Evolutionary conservation across 2,888 invertebrate genomes (phyloP), one percentile per base, ranked within the genome.

Genomic region (Dinocampus coccinellae): DNA sequence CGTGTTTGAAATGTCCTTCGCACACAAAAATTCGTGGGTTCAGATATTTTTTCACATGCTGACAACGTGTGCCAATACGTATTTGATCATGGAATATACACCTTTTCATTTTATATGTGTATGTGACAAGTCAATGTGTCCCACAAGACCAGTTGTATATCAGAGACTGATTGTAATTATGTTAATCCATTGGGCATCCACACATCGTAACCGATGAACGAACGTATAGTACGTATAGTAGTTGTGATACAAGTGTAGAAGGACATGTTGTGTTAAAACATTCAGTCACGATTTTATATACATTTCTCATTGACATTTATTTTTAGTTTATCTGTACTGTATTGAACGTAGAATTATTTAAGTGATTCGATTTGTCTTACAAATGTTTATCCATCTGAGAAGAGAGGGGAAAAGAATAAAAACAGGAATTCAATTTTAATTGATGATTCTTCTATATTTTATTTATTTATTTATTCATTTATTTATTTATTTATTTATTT

Each of bases 81-180:
- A 57, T 70, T 24, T 64, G 69, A 70, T 70, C 63, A 70, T 34
- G n/a, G n/a, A 70, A 7, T 39, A 70, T 58, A 33, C 62, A 69
- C 69, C 33, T 33, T 22, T 10, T 47, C 52, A 26, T 26, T 20
- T 13, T 29, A n/a, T 7, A 34, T 34, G 36, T 57, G 29, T 33
- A 33, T 26, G 29, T 24, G 24, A 34, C 16, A 16, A 39, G 20
- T 47, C 16, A 16, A 16, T 47, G 16, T 47, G 47, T 47, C 47
- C 20, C 47, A 47, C 16, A 47, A 47, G 16, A 34, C 24, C 22
- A 16, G 22, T 24, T 47, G 24, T 34, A 22, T 66, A 57, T 57
- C 60, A 26, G 39, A 64, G 60, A 52, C 52, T 10, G 42, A 52
- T 65, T 52, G 60, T 70, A 70, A 65, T 70, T 70, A 70, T 70